These are phyloP conservation scores for Mylabris sibirica DNA, from an alignment of 2,888 invertebrate species.

Conservation along the genomic window DNA sequence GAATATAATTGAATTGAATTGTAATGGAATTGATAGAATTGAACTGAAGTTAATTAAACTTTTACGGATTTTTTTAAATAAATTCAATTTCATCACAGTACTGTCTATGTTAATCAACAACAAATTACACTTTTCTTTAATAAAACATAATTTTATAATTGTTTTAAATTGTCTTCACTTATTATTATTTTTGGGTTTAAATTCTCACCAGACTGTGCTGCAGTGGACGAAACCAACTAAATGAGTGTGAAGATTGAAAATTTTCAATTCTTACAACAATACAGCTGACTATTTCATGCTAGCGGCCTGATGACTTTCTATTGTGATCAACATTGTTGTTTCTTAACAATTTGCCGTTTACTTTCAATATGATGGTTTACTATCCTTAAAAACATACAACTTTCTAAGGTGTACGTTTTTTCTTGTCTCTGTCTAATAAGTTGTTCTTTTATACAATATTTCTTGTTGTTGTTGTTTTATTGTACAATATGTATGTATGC, in stretches of 20 bases:
- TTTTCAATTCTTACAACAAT: slow-evolving; percentile 30
- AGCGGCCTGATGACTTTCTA: slow-evolving; percentile 29
- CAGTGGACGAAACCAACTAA: slow-evolving; percentile 25
- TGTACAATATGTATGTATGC: slow-evolving; percentile 24
- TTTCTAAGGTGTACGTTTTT: slow-evolving; percentile 51
- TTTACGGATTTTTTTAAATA: slow-evolving; percentile 21
- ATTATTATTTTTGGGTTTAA: slow-evolving; percentile 17
- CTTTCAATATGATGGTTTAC: slow-evolving; percentile 26
- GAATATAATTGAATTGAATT: slow-evolving; percentile 40
- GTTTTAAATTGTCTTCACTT: not conserved
- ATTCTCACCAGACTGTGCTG: slow-evolving; percentile 30
- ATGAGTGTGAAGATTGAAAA: slow-evolving; percentile 29
- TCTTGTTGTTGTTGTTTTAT: not conserved
- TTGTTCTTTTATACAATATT: slow-evolving; percentile 15
- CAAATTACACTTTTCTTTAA: not conserved
- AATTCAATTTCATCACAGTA: slow-evolving; percentile 25
- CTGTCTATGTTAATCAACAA: not conserved
- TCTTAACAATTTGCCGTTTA: slow-evolving; percentile 36
- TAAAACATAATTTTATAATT: not conserved
- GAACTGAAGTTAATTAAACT: slow-evolving; percentile 40
- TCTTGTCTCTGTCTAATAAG: slow-evolving; percentile 42
- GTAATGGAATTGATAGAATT: slow-evolving; percentile 41
- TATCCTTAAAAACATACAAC: slow-evolving; percentile 38
- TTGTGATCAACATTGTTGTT: slow-evolving; percentile 17
- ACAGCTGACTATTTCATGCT: not conserved